Conservation (phyloP, 1,140 invertebrate genomes). For the Cyclina sinensis region DNA sequence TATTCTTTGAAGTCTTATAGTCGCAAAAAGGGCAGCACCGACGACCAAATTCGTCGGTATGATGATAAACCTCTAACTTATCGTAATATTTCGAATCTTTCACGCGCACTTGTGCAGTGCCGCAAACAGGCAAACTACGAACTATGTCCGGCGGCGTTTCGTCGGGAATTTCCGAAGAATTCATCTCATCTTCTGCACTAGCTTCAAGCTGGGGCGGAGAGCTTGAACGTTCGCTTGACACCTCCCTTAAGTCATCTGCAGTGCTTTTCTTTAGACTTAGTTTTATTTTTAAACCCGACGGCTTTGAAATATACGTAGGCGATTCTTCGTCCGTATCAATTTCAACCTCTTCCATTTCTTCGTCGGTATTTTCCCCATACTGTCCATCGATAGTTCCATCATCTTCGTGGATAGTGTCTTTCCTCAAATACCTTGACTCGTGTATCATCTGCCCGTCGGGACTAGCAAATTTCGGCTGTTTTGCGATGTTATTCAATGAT, state of each 20-base stretch:
- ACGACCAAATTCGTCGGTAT: conserved; percentile 51
- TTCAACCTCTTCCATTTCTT: conserved; percentile 6
- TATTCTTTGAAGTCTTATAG: conserved; percentile 64
- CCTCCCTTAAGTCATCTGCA: background rate
- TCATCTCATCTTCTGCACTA: background rate
- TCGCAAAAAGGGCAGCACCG: conserved; percentile 64
- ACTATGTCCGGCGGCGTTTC: conserved; percentile 21
- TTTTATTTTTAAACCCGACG: conserved; percentile 64
- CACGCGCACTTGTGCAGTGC: conserved; percentile 32
- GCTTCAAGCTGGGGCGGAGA: conserved; percentile 45
- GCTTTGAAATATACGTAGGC: conserved; percentile 50
- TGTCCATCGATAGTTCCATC: background rate
- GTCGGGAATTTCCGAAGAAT: background rate
- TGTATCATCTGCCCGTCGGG: background rate
- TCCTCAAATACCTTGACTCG: background rate
- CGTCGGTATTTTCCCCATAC: background rate
- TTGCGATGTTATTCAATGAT: conserved; percentile 61
- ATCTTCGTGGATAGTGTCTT: background rate
- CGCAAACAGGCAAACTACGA: background rate
- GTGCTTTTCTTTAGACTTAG: conserved; percentile 35
- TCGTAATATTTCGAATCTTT: conserved; percentile 64
- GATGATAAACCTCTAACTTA: conserved; percentile 63
- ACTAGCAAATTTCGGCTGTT: conserved; percentile 10
- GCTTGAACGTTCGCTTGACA: background rate
- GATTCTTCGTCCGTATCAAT: conserved; percentile 42